Conservation (phyloP, 2,888 invertebrate genomes). For the Napeogenes sylphis region DNA sequence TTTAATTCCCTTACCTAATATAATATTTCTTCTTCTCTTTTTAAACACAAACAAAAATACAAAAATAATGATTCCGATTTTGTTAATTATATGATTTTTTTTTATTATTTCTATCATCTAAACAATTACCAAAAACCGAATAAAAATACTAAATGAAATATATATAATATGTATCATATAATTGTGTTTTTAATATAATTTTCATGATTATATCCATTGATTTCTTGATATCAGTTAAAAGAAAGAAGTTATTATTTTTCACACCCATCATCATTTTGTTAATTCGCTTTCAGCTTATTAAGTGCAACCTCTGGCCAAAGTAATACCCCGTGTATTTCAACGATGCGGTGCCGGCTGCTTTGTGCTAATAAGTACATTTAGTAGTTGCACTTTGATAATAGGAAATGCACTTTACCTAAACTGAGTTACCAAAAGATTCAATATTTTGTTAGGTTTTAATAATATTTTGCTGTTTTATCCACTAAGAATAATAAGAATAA, state of each 20-base stretch:
- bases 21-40: too few relatives aligned
- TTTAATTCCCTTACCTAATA: too few relatives aligned
- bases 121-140: too few relatives aligned
- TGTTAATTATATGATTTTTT: too few relatives aligned
- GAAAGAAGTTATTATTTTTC: background rate
- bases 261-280: background rate
- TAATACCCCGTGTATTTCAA: conserved; percentile 48
- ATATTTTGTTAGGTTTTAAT: background rate
- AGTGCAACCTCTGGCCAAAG: conserved; percentile 41
- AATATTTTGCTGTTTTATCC: background rate
- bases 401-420: conserved; percentile 5
- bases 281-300: conserved; percentile 18
- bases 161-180: too few relatives aligned
- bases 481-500: too few relatives aligned
- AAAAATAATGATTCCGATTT: too few relatives aligned
- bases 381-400: conserved; percentile 27
- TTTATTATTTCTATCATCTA: too few relatives aligned
- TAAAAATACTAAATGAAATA: too few relatives aligned
- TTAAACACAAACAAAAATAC: too few relatives aligned
- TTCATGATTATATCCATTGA: background rate
- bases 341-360: conserved; percentile 46
- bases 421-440: background rate
- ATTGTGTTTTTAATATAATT: too few relatives aligned
- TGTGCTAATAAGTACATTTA: conserved; percentile 35
- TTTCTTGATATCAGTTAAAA: background rate